These are phyloP conservation scores for Trinorchestia longiramus DNA, from an alignment of 1,140 invertebrate genomes.

Conservation along the genomic window DNA sequence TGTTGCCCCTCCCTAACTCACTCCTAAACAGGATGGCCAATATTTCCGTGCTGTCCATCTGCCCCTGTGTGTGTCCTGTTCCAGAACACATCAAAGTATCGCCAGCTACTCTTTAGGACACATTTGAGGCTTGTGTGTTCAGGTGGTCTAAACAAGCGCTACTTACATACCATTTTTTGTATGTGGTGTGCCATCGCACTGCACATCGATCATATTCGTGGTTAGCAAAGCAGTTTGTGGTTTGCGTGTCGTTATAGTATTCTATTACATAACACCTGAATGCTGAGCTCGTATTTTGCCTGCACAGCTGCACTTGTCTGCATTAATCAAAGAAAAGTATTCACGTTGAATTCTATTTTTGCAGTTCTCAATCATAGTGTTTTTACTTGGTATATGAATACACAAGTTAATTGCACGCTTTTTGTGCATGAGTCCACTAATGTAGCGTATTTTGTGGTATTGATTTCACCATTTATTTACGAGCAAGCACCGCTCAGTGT, in stretches of 20 bases:
- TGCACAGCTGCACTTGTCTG: background rate
- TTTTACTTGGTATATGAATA: background rate
- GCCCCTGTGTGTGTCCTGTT: background rate
- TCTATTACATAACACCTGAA: background rate
- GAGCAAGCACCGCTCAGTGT: background rate
- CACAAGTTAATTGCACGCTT: background rate
- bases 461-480: background rate
- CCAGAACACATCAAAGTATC: background rate
- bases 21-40: conserved; percentile 47
- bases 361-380: background rate
- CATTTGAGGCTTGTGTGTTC: background rate
- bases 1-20: conserved; percentile 38
- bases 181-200: background rate
- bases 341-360: background rate
- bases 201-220: background rate
- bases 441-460: background rate
- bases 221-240: background rate
- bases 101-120: background rate
- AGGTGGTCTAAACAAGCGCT: background rate
- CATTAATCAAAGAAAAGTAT: background rate
- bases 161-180: background rate
- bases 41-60: conserved; percentile 27
- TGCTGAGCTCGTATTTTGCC: background rate
- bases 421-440: background rate
- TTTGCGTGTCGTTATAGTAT: background rate